These are phyloP conservation scores for Phthorimaea operculella DNA, from an alignment of 1,140 invertebrate species.

Conservation along the genomic window DNA sequence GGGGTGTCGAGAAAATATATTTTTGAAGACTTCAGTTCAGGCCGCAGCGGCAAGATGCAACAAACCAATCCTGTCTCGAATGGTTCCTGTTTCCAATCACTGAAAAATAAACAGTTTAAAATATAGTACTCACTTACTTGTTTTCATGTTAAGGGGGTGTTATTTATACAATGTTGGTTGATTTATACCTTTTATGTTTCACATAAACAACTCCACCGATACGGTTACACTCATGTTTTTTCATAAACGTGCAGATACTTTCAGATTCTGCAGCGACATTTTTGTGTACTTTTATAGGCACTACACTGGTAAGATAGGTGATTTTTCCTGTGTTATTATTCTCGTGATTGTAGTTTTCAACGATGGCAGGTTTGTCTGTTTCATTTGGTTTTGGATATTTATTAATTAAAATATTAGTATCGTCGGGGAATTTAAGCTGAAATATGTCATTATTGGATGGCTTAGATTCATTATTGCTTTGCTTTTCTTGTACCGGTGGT, in stretches of 20 bases:
- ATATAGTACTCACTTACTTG: too few relatives aligned
- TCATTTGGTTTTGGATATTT: not conserved
- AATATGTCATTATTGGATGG: slow-evolving; percentile 13
- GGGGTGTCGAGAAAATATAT: slow-evolving; percentile 25
- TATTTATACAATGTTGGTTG: too few relatives aligned
- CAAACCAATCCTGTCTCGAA: slow-evolving; percentile 26
- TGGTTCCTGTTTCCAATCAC: slow-evolving; percentile 13
- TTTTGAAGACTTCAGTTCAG: slow-evolving; percentile 14
- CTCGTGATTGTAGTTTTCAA: not conserved
- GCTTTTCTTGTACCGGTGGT: not conserved
- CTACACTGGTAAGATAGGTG: not conserved
- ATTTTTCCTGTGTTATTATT: not conserved
- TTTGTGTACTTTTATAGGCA: not conserved
- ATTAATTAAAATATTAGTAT: slow-evolving; percentile 11
- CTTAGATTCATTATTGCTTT: not conserved
- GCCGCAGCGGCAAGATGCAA: slow-evolving; percentile 36
- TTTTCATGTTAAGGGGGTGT: too few relatives aligned
- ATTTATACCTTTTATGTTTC: slow-evolving; percentile 10
- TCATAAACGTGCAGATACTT: slow-evolving; percentile 48
- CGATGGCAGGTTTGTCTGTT: not conserved
- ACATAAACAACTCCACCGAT: slow-evolving; percentile 8
- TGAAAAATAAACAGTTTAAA: not conserved
- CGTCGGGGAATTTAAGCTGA: slow-evolving; percentile 30
- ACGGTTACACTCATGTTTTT: slow-evolving; percentile 29
- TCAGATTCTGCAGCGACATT: slow-evolving; percentile 22